Evolutionary conservation across 92 coral and sea anemone genomes (phyloP), one percentile per base, ranked within the genome.

Genomic region (Pocillopora meandrina): DNA sequence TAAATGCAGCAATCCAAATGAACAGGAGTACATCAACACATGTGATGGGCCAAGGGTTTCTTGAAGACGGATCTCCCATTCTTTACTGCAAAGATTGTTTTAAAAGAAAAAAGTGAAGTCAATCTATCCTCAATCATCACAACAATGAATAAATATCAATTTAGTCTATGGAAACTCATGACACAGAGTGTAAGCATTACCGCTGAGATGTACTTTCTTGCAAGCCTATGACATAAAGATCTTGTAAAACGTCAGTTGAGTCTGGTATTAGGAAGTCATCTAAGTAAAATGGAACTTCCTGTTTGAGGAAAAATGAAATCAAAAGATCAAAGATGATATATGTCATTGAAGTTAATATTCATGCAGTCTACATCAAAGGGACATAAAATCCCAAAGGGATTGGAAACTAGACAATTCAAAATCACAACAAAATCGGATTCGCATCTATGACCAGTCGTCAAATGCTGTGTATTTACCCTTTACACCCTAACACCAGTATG

Each of bases 41-140:
- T 96, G 99, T 0, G 97, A 90, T 3, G 98, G 99, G 12, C 99
- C 99, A 23, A 96, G 90, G 0, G 99, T 91, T 87, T 96, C 99
- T 67, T 96, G 99, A 15, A 96, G 82, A 76, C 91, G 91, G 78
- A 96, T 91, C 83, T 96, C 99, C 98, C 95, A 91, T 56, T 96
- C 99, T 87, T 92, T 96, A 72, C 99, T 96, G 76, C 42, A 63
- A 73, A 19, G 67, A 85, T 7, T 2, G 9, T 35, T 56, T 75
- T 23, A 42, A 10, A 10, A 66, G 26, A 76, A 67, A 36, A 21
- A 34, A 33, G 23, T 81, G 9, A 80, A 19, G 13, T 18, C 13
- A 14, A 23, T 12, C 14, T 19, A 65, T 11, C 26, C 26, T 65
- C n/a, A 13, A 65, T 65, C 70, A 6, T n/a, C 36, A 23, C 12